These are phyloP conservation scores for Cyphomyrmex costatus DNA, from an alignment of 1,140 invertebrate species.

Conservation along the genomic window DNA sequence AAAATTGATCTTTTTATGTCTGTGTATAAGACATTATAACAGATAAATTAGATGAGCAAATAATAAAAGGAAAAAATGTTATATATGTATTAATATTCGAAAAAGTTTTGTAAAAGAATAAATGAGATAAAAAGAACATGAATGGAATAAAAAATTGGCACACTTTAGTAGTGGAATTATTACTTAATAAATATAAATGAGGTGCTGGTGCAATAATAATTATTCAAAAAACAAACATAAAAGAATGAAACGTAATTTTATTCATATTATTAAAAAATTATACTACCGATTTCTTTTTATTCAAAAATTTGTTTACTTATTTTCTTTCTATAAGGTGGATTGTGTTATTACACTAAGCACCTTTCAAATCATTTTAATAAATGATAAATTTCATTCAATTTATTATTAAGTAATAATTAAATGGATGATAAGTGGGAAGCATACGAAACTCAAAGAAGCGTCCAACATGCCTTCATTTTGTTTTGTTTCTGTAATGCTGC, in stretches of 20 bases:
- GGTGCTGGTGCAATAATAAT: not conserved
- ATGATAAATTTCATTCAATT: too few relatives aligned
- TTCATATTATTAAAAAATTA: not conserved
- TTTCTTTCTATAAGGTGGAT: constrained; percentile 3
- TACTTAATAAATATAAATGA: not conserved
- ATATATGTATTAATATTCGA: not conserved
- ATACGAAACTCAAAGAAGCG: constrained; percentile 80
- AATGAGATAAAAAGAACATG: not conserved
- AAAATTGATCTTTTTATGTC: not conserved
- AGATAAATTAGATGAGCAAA: constrained; percentile 54
- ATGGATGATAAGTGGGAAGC: constrained; percentile 56
- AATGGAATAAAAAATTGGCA: not conserved
- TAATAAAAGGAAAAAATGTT: constrained; percentile 49
- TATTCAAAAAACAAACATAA: not conserved
- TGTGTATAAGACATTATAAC: not conserved
- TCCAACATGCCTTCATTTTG: constrained; percentile 89
- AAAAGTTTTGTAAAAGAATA: not conserved
- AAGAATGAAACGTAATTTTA: not conserved
- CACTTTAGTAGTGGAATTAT: not conserved
- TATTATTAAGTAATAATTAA: constrained; percentile 66
- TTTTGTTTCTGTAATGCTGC: constrained; percentile 88
- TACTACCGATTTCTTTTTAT: not conserved
- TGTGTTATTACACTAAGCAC: not conserved
- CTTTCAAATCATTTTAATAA: too few relatives aligned
- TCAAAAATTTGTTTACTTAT: not conserved